Percentiles rank a stretch among this genome's conserved stretches.
Conservation (phyloP, 2,113 vertebrate genomes). For the Silurus meridionalis region DNA sequence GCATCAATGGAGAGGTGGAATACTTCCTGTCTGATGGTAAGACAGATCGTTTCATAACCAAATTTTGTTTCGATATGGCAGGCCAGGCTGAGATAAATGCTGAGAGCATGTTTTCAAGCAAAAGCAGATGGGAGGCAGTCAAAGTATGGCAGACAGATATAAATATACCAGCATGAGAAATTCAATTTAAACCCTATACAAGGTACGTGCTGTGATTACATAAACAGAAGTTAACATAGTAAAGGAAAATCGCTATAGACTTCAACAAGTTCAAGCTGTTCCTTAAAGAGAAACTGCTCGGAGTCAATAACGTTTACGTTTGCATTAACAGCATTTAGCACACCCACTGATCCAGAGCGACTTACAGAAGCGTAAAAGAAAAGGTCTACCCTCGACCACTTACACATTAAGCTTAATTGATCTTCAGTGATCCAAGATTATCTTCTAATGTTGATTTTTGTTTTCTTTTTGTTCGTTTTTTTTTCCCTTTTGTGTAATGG, state of each 20-base stretch:
- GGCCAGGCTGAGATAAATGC: not conserved
- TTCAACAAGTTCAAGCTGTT: not conserved
- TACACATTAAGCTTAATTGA: not conserved
- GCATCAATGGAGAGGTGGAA: conserved; percentile 80
- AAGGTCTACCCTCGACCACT: not conserved
- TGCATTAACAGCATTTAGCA: not conserved
- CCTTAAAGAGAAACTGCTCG: not conserved
- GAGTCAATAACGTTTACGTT: not conserved
- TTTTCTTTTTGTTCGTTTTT: not conserved
- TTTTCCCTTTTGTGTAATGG: not conserved
- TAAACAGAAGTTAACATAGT: not conserved
- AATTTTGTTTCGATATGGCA: not conserved
- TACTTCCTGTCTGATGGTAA: conserved; percentile 87
- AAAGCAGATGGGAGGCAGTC: not conserved
- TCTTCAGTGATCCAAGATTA: not conserved
- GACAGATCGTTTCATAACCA: conserved; percentile 2
- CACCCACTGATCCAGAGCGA: not conserved
- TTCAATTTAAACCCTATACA: not conserved
- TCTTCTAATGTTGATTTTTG: not conserved
- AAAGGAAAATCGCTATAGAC: not conserved
- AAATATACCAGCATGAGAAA: not conserved
- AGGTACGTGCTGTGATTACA: not conserved
- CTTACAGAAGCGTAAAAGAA: not conserved
- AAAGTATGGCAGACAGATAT: not conserved
- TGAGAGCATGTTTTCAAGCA: not conserved